Conservation (phyloP, 2,888 invertebrate species). For the Rotaria magnacalcarata region DNA sequence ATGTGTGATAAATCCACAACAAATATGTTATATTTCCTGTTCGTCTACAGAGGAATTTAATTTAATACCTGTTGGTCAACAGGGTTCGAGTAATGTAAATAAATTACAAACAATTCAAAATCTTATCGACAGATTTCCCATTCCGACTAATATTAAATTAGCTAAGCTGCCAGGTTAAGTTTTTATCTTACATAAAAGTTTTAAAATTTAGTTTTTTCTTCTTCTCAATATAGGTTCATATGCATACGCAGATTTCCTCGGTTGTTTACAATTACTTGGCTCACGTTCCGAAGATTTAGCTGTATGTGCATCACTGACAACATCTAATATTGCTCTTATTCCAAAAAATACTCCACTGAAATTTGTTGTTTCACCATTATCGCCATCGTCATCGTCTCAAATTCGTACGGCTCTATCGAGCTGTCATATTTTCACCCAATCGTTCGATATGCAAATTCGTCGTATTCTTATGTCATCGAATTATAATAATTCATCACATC, state of each 20-base stretch:
- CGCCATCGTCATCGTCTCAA: neutral
- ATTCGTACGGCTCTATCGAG: no score
- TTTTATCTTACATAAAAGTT: neutral
- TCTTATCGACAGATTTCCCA: neutral
- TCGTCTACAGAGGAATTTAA: neutral
- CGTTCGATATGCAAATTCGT: constrained; percentile 29
- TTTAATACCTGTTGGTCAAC: constrained; percentile 29
- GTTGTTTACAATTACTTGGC: neutral
- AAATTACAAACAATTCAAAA: constrained; percentile 4
- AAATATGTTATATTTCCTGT: neutral
- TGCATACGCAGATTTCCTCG: neutral
- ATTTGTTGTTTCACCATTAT: constrained; percentile 3
- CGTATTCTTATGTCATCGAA: neutral
- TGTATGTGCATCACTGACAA: neutral
- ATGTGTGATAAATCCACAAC: neutral
- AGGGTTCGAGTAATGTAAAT: neutral
- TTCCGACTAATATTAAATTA: neutral
- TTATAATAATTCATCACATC: neutral
- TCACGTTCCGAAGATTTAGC: constrained; percentile 6
- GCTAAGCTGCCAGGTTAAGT: neutral
- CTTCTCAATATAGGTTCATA: neutral
- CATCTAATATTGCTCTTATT: neutral
- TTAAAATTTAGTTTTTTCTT: neutral
- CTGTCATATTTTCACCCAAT: neutral
- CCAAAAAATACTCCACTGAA: constrained; percentile 6